Conservation (phyloP, 2,113 vertebrate species). For the Perca flavescens region DNA sequence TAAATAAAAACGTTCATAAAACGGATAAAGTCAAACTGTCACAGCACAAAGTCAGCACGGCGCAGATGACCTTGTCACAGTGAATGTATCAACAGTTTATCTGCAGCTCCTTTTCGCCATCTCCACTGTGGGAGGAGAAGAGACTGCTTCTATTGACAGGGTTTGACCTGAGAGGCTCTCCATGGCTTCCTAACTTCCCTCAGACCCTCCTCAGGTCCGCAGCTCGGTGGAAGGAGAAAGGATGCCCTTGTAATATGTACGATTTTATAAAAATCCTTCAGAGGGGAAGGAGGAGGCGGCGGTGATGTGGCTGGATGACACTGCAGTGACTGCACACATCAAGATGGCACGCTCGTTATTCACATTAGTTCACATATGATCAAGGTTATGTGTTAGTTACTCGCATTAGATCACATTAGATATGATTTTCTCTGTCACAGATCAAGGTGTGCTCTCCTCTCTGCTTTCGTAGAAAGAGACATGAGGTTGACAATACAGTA, state of each 20-base stretch:
- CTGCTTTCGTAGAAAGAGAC: slow-evolving; percentile 14
- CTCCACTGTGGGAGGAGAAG: slow-evolving; percentile 20
- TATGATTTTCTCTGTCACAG: slow-evolving; percentile 38
- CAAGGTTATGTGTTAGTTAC: slow-evolving; percentile 23
- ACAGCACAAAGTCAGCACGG: no score
- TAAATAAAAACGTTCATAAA: no score
- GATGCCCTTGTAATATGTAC: slow-evolving; percentile 67
- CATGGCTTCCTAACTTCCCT: slow-evolving; percentile 29
- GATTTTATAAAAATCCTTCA: slow-evolving; percentile 1
- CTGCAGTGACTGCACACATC: slow-evolving; percentile 30
- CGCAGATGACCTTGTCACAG: no score
- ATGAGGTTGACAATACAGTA: not conserved
- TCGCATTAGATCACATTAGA: slow-evolving; percentile 9
- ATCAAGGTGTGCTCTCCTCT: slow-evolving; percentile 47
- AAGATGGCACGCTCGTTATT: slow-evolving; percentile 25
- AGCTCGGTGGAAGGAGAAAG: slow-evolving; percentile 37
- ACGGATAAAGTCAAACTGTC: no score
- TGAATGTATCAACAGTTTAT: no score
- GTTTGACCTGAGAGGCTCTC: slow-evolving; percentile 52
- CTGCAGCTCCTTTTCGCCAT: slow-evolving; percentile 38
- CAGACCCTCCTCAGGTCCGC: slow-evolving; percentile 9
- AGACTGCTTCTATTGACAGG: slow-evolving; percentile 47
- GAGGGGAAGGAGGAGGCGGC: not conserved
- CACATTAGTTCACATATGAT: slow-evolving; percentile 38
- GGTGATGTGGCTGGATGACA: slow-evolving; percentile 10